Percentiles rank a stretch among this genome's conserved stretches.
Evolutionary conservation across 2,113 vertebrate genomes (phyloP).

Genomic region (Siniperca knerii): DNA sequence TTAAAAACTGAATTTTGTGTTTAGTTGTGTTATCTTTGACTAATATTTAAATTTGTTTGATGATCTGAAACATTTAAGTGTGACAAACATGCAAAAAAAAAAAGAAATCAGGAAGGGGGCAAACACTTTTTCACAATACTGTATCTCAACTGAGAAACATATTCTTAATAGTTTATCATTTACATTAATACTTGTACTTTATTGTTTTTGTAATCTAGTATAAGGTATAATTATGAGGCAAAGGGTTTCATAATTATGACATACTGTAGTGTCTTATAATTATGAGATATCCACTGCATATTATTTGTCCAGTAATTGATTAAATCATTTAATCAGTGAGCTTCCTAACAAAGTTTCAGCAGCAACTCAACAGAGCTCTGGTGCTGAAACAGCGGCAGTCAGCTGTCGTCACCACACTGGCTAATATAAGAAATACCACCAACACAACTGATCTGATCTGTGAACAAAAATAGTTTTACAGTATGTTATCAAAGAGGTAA

Average conservation of each 20-base stretch:
- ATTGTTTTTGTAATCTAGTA: not conserved
- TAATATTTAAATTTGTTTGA: too few relatives aligned
- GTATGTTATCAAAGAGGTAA: not conserved
- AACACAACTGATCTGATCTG: conserved; percentile 29
- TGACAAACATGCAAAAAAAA: too few relatives aligned
- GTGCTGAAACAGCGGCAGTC: not conserved
- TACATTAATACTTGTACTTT: not conserved
- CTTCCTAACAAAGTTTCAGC: not conserved
- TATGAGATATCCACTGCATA: not conserved
- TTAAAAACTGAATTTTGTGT: too few relatives aligned
- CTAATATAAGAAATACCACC: conserved; percentile 27
- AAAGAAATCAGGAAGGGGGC: too few relatives aligned
- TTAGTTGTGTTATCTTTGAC: too few relatives aligned
- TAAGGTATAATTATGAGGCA: not conserved
- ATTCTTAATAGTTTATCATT: not conserved
- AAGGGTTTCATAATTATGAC: not conserved
- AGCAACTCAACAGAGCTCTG: not conserved
- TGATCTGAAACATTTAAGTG: too few relatives aligned
- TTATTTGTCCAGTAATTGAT: not conserved
- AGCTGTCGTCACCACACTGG: not conserved
- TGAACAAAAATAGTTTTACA: conserved; percentile 16
- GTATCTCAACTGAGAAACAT: not conserved
- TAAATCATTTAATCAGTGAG: not conserved
- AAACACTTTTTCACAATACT: too few relatives aligned
- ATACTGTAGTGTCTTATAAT: not conserved